Conservation (phyloP, 2,888 invertebrate species). For the Abrostola tripartita region DNA sequence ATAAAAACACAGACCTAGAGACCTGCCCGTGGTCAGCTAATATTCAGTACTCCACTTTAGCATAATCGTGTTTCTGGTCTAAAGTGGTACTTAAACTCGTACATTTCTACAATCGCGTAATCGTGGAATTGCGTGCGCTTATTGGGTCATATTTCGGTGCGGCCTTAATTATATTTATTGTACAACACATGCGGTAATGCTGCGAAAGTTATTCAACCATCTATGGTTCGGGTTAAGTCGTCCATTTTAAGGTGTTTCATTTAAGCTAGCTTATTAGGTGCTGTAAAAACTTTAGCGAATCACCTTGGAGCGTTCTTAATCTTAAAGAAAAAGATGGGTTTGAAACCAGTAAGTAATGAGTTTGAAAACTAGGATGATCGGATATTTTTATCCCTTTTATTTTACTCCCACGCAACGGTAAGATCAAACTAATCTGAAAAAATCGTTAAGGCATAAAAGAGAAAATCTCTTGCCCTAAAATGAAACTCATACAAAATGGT, state of each 20-base stretch:
- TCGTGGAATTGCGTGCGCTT: slow-evolving; percentile 64
- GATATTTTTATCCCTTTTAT: no score
- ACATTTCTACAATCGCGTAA: slow-evolving; percentile 56
- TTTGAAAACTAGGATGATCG: no score
- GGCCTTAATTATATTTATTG: slow-evolving; percentile 61
- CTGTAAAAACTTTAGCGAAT: background rate
- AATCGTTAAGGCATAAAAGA: no score
- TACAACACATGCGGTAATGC: slow-evolving; percentile 23
- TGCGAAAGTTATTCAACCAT: slow-evolving; percentile 9
- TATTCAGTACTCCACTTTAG: slow-evolving; percentile 10
- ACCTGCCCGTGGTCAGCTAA: background rate
- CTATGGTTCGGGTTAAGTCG: slow-evolving; percentile 12
- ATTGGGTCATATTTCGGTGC: slow-evolving; percentile 58
- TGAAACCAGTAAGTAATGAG: no score
- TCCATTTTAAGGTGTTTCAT: slow-evolving; percentile 12
- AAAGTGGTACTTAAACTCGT: slow-evolving; percentile 43
- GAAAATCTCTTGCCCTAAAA: no score
- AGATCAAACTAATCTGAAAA: no score
- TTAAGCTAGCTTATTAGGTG: background rate
- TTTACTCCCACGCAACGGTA: no score
- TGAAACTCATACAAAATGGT: no score
- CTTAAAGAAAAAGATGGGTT: no score
- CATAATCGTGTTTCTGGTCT: slow-evolving; percentile 27
- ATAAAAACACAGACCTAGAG: background rate
- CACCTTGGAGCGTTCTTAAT: no score